Evolutionary conservation across 2,113 vertebrate genomes (phyloP), one percentile per base, ranked within the genome.

Genomic region (Pantherophis guttatus): DNA sequence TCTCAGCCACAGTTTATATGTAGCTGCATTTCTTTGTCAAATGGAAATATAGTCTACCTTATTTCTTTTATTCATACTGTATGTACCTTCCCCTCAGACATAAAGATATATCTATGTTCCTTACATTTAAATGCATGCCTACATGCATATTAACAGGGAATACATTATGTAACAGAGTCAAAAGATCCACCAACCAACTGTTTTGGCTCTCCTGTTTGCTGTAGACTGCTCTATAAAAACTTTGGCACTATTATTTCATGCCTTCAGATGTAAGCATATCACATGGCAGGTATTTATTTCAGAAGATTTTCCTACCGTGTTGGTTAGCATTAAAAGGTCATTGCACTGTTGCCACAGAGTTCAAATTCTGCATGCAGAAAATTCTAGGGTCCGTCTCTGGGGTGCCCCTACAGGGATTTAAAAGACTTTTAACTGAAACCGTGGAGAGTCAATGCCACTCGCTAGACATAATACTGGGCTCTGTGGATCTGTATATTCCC

Each of bases 21-120:
- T 89, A 86, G 53, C 39, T 0, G 0, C 44, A 5, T 57, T 94
- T 58, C 59, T 50, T 54, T 0, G 0, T 23, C 39, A 75, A 95
- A 92, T 44, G 90, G 19, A 29, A 44, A 87, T 21, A 26, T 81
- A 81, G 9, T 81, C 75, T 81, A 21, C 8, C 75, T 81, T 44
- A 81, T 81, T 39, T 81, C 33, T 81, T 44, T 81, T 19, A 44
- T 81, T 81, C 75, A 81, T 21, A 44, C 39, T 44, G 39, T 44
- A 39, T 81, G 33, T 81, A 44, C 19, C 75, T 21, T 39, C 17
- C 33, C 33, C 19, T 21, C 17, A 81, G 33, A 44, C 17, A 81
- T 81, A 21, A 81, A 81, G 7, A 81, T 81, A 81, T 21, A 81
- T 44, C 21, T 44, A 4, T 44, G 33, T 81, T 23, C 33, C 75